Evolutionary conservation across 2,888 invertebrate species (phyloP).

Genomic region (Thecocarcelia acutangulata): DNA sequence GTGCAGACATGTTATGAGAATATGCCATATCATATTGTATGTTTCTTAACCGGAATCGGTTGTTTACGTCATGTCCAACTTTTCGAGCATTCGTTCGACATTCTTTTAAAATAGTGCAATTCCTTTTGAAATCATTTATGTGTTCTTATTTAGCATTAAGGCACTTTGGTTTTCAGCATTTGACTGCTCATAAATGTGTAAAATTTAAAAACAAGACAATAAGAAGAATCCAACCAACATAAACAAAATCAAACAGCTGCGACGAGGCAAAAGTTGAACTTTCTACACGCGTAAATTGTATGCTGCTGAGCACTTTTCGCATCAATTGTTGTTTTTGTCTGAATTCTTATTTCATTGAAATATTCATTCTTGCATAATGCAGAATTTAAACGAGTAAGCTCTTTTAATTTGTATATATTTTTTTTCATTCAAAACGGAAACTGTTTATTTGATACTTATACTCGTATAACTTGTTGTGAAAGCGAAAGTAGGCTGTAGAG

Average conservation of each 20-base stretch:
- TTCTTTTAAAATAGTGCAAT: background rate
- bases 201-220: constrained; percentile 53
- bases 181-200: constrained; percentile 37
- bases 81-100: too few relatives aligned
- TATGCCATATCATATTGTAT: too few relatives aligned
- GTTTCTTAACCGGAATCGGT: too few relatives aligned
- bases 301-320: constrained; percentile 53
- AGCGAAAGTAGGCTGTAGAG: too few relatives aligned
- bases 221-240: constrained; percentile 38
- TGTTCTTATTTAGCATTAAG: background rate
- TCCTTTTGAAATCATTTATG: background rate
- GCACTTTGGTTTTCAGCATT: background rate
- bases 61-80: too few relatives aligned
- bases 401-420: background rate
- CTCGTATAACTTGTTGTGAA: too few relatives aligned
- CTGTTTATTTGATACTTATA: too few relatives aligned
- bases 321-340: constrained; percentile 47
- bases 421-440: too few relatives aligned
- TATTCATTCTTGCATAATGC: background rate
- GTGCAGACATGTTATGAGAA: too few relatives aligned
- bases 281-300: constrained; percentile 52
- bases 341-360: constrained; percentile 11
- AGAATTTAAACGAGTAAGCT: constrained; percentile 8
- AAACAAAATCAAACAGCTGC: constrained; percentile 65
- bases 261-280: constrained; percentile 57